phyloP scores from a whole-genome alignment of 2,113 vertebrate genomes.

The Petrocephalus microphthalmus region DNA sequence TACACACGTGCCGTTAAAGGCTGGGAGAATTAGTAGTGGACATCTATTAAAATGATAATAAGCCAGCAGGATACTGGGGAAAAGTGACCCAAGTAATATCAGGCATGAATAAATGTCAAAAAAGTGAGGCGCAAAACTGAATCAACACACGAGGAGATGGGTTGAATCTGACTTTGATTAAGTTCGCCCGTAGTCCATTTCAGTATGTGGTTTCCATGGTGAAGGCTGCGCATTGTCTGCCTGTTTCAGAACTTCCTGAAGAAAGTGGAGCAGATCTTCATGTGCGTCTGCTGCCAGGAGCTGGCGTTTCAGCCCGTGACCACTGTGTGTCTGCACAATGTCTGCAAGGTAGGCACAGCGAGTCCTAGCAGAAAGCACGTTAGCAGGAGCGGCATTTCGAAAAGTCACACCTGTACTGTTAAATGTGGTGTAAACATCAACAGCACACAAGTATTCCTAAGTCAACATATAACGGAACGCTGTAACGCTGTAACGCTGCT shows the following conservation, averaged over 20 bases:
- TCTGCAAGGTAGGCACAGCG: constrained; percentile 81
- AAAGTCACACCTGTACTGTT: background rate
- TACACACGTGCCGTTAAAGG: background rate
- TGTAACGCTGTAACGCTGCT: too few species aligned
- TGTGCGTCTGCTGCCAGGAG: constrained; percentile 99
- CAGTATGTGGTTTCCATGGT: constrained; percentile 9
- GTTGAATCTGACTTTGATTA: background rate
- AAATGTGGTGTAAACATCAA: background rate
- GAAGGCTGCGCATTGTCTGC: constrained; percentile 10
- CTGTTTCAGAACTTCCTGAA: constrained; percentile 82
- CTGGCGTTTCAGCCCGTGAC: constrained; percentile 91
- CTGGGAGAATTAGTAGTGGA: background rate
- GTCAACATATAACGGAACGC: background rate
- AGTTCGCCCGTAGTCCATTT: background rate
- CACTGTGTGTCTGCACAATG: constrained; percentile 90
- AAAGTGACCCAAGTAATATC: background rate
- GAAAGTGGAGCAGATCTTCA: constrained; percentile 94
- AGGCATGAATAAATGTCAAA: background rate
- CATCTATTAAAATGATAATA: background rate
- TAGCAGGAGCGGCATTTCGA: background rate
- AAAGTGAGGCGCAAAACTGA: background rate
- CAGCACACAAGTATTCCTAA: background rate
- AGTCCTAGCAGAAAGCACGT: too few species aligned
- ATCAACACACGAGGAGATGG: background rate
- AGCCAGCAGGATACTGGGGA: background rate